phyloP scores from a whole-genome alignment of 2,888 invertebrate genomes.

The Ypsolopha sequella region DNA sequence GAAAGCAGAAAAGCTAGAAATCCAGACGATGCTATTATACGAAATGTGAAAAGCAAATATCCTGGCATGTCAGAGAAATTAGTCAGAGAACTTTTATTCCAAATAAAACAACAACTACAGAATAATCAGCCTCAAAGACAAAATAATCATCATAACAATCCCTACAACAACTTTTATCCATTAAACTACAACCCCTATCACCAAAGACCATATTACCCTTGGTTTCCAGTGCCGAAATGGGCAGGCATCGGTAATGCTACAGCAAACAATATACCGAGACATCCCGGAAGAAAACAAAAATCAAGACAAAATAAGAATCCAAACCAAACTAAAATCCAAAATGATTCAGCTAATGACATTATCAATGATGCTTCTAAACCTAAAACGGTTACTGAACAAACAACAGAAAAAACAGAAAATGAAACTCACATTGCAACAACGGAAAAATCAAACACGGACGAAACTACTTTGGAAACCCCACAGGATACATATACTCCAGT shows the following conservation, averaged over 20 bases:
- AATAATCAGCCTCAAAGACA: conserved; percentile 7
- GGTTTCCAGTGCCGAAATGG: too few species aligned
- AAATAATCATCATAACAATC: conserved; percentile 3
- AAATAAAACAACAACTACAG: conserved; percentile 14
- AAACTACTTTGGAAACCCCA: conserved; percentile 10
- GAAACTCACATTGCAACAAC: background rate
- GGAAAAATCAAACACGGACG: conserved; percentile 12
- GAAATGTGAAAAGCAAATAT: conserved; percentile 16
- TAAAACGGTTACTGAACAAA: too few species aligned
- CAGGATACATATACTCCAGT: conserved; percentile 2
- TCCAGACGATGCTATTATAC: conserved; percentile 14
- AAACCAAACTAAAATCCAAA: too few species aligned
- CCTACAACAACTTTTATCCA: background rate
- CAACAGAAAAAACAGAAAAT: too few species aligned
- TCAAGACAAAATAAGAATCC: too few species aligned
- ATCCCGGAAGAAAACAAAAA: too few species aligned
- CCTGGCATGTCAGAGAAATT: conserved; percentile 19
- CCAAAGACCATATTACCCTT: too few species aligned
- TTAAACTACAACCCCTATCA: too few species aligned
- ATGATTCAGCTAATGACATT: too few species aligned
- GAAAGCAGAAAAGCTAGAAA: background rate
- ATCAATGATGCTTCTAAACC: too few species aligned
- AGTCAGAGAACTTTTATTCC: conserved; percentile 14
- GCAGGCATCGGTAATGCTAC: too few species aligned
- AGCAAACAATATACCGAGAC: too few species aligned